Conservation (phyloP, 2,113 vertebrate species). For the Centropus bengalensis region DNA sequence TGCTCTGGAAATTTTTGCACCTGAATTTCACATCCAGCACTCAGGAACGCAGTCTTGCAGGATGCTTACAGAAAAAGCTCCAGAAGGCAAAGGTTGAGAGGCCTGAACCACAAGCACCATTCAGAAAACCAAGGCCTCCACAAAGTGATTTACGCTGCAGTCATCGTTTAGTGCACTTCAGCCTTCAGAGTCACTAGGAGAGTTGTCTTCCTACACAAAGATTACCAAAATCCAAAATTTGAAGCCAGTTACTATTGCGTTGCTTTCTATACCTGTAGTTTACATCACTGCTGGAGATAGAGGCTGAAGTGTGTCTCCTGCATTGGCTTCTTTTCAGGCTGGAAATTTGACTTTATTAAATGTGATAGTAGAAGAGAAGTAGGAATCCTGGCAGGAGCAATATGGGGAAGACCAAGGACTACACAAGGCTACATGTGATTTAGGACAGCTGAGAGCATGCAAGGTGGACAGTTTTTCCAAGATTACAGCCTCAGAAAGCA, state of each 20-base stretch:
- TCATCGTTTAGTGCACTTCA: background rate
- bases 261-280: background rate
- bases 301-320: background rate
- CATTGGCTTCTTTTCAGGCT: background rate
- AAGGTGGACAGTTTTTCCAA: background rate
- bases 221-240: background rate
- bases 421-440: background rate
- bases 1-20: background rate
- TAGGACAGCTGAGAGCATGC: background rate
- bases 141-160: background rate
- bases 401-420: background rate
- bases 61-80: background rate
- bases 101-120: background rate
- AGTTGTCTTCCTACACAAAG: background rate
- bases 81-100: background rate
- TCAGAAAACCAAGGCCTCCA: background rate
- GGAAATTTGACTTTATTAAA: background rate
- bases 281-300: background rate
- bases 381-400: background rate
- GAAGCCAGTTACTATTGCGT: background rate
- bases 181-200: background rate
- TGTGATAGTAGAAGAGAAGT: background rate
- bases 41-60: background rate
- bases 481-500: background rate
- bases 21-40: background rate